phyloP scores from a whole-genome alignment of 92 coral and sea anemone species.

The Actinernus sp. region DNA sequence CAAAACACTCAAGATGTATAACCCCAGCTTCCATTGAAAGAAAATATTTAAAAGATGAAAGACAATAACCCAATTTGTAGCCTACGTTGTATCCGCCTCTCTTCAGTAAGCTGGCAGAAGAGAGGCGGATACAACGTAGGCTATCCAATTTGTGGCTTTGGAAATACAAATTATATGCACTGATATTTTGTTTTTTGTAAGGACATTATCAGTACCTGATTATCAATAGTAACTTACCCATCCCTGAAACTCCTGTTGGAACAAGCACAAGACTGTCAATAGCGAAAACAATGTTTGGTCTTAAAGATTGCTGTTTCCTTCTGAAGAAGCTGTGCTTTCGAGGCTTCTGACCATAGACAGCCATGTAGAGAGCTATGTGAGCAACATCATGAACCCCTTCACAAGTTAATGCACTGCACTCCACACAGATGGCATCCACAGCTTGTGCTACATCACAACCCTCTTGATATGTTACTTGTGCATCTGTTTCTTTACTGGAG shows the following conservation, averaged over 20 bases:
- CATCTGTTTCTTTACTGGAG: background rate
- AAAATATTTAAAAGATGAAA: too few species aligned
- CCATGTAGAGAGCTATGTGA: constrained; percentile 6
- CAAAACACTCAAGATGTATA: too few species aligned
- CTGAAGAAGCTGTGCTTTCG: background rate
- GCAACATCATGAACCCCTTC: constrained; percentile 18
- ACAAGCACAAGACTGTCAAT: constrained; percentile 2
- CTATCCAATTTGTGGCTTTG: too few species aligned
- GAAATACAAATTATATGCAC: too few species aligned
- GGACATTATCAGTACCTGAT: too few species aligned
- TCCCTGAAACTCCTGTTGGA: constrained; percentile 16
- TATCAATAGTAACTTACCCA: too few species aligned
- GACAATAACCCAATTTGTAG: too few species aligned
- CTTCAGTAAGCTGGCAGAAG: too few species aligned
- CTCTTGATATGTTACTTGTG: constrained; percentile 2
- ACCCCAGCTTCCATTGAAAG: too few species aligned
- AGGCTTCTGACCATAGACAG: constrained; percentile 20
- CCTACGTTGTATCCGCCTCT: too few species aligned
- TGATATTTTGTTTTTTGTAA: too few species aligned
- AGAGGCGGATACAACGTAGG: too few species aligned
- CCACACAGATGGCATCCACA: constrained; percentile 14
- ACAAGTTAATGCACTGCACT: constrained; percentile 15
- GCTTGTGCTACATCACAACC: background rate
- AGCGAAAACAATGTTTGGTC: background rate
- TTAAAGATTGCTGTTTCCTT: constrained; percentile 1